These are phyloP conservation scores for Rhodophaea formosa DNA, from an alignment of 2,888 invertebrate genomes.

Conservation along the genomic window DNA sequence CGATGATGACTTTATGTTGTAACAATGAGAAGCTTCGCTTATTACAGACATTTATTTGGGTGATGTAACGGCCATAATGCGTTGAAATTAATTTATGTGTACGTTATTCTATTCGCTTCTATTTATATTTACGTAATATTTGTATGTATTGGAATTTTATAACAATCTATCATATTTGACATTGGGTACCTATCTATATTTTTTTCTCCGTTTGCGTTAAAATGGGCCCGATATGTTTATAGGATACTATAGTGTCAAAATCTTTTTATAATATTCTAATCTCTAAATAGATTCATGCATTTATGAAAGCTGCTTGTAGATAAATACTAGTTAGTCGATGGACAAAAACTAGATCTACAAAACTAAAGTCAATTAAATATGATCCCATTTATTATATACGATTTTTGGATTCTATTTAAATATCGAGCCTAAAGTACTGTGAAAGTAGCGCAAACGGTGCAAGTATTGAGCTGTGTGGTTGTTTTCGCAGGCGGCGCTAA, in stretches of 20 bases:
- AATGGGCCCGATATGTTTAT: not conserved
- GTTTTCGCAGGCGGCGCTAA: conserved; percentile 79
- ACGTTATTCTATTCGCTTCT: too few relatives aligned
- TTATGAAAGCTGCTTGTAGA: too few relatives aligned
- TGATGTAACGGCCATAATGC: conserved; percentile 78
- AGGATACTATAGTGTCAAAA: not conserved
- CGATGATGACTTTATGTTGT: not conserved
- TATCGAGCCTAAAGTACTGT: too few relatives aligned
- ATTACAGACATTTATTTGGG: conserved; percentile 54
- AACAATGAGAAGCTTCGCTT: conserved; percentile 49
- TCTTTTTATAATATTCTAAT: too few relatives aligned
- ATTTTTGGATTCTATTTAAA: too few relatives aligned
- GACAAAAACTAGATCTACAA: too few relatives aligned
- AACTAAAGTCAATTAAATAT: too few relatives aligned
- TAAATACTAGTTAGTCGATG: too few relatives aligned
- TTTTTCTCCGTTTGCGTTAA: conserved; percentile 11
- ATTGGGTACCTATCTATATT: not conserved
- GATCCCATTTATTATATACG: too few relatives aligned
- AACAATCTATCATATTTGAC: conserved; percentile 9
- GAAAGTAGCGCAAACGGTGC: conserved; percentile 28
- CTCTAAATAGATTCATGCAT: too few relatives aligned
- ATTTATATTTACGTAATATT: conserved; percentile 23
- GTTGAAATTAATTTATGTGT: conserved; percentile 22
- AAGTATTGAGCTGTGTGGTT: conserved; percentile 63
- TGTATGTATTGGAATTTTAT: conserved; percentile 29